Evolutionary conservation across 2,797 vertebrate species (phyloP), one percentile per base, ranked within the genome.

Genomic region (Varecia variegata): DNA sequence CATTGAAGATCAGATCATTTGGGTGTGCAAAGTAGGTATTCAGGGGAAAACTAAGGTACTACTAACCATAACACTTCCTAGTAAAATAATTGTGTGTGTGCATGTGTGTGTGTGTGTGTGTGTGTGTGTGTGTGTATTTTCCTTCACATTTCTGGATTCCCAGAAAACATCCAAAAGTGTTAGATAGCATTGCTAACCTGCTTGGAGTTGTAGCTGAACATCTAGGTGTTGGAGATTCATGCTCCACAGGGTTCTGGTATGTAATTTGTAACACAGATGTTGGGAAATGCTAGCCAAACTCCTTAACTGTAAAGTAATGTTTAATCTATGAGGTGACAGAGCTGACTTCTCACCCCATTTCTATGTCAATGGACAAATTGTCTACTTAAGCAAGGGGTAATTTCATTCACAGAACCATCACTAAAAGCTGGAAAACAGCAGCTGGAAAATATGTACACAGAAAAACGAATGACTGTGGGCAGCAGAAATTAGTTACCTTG

Each of bases 401-500:
- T 76, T 90, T 95, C 94, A 58, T 94, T 92, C 79, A 32, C 92
- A 88, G 81, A 98, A 97, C 96, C 95, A 98, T 79, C 96, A 86
- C 50, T 86, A 94, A 93, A 84, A 90, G 90, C 35, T 88, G 40
- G 94, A 97, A 97, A 98, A 40, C 95, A 97, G 96, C 96, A 98
- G 96, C 96, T 98, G 97, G 96, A 95, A 97, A 97, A 98, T 97
- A 94, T 96, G 93, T 98, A 98, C 91, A 8, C 97, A 97, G 96
- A 98, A 98, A 98, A 98, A 98, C 96, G 98, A 98, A 98, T 96
- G 97, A 92, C 74, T 38, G 0, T 0, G 38, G 90, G 97, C 96
- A 97, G 96, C 94, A 87, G 97, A 98, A 97, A 96, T 98, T 97
- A 97, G 97, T 98, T 98, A 97, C 97, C 94, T 98, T 98, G 98